phyloP scores from a whole-genome alignment of 2,113 vertebrate species.

The Anthoscopus minutus region DNA sequence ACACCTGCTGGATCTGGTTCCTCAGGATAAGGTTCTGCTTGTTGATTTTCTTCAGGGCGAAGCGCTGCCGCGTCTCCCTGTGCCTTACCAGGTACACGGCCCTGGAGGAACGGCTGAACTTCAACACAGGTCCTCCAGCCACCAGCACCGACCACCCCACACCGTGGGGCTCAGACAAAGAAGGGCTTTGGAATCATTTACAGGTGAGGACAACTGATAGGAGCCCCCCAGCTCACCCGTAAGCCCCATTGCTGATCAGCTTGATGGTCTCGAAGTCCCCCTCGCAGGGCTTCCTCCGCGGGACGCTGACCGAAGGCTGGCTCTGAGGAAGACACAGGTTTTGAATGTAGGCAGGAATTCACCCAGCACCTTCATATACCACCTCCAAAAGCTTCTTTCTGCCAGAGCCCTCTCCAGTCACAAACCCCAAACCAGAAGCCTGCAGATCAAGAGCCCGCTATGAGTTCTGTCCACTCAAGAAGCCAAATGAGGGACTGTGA shows the following conservation, averaged over 20 bases:
- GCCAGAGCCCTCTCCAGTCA: not conserved
- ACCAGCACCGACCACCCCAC: not conserved
- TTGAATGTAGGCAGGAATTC: not conserved
- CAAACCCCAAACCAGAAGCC: not conserved
- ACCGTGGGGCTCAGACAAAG: fast-evolving
- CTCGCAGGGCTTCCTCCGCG: constrained; percentile 87
- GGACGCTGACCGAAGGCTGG: constrained; percentile 67
- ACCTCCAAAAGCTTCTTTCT: not conserved
- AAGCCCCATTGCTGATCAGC: constrained; percentile 95
- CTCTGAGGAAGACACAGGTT: constrained; percentile 44
- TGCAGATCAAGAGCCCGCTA: not conserved
- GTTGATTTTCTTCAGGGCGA: constrained; percentile 99
- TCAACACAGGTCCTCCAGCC: not conserved
- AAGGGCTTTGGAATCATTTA: not conserved
- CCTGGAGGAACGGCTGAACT: constrained; percentile 35
- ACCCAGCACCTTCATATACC: not conserved
- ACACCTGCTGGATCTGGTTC: constrained; percentile 98
- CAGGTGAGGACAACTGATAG: not conserved
- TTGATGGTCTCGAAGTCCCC: constrained; percentile 96
- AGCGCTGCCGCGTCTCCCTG: constrained; percentile 89
- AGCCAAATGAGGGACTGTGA: not conserved
- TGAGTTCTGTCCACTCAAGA: not conserved
- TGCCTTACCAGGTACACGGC: constrained; percentile 94
- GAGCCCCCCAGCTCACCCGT: constrained; percentile 78
- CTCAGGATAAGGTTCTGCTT: constrained; percentile 94